phyloP scores from a whole-genome alignment of 2,113 vertebrate species.

The Alectura lathami region DNA sequence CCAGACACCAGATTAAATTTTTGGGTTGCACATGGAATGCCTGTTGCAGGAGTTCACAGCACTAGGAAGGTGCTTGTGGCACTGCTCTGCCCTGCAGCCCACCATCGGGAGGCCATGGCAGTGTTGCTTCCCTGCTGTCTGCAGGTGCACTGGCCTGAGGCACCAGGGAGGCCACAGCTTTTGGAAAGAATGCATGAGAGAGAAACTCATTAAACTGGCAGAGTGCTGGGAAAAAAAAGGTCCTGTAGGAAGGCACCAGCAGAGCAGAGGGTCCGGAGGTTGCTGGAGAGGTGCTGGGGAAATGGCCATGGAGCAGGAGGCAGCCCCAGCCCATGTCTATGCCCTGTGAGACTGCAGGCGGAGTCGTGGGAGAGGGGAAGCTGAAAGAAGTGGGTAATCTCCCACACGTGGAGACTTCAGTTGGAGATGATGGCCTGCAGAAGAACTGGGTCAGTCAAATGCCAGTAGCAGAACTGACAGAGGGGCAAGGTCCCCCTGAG shows the following conservation, averaged over 20 bases:
- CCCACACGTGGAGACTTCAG: neutral
- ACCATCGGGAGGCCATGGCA: neutral
- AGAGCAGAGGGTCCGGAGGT: rapidly evolving
- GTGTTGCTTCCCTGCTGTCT: neutral
- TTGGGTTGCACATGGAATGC: neutral
- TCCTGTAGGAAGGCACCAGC: rapidly evolving
- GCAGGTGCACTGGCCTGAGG: rapidly evolving
- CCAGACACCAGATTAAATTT: neutral
- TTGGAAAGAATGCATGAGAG: neutral
- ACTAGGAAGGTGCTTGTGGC: neutral
- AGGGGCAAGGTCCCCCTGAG: rapidly evolving
- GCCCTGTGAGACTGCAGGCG: neutral
- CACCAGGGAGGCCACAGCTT: rapidly evolving
- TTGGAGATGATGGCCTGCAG: rapidly evolving
- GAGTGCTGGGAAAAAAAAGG: neutral
- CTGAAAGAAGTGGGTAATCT: rapidly evolving
- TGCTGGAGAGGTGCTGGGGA: rapidly evolving
- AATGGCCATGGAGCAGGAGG: rapidly evolving
- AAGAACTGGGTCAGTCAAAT: rapidly evolving
- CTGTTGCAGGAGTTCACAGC: neutral
- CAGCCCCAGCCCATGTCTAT: neutral
- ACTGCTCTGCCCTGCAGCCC: neutral
- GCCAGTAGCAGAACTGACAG: rapidly evolving
- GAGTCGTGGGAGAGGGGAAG: neutral
- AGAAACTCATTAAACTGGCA: neutral